A percentile compares a stretch with the other conserved stretches of the same genome.
phyloP scores from a whole-genome alignment of 2,888 invertebrate genomes.

The Micropterix aruncella region DNA sequence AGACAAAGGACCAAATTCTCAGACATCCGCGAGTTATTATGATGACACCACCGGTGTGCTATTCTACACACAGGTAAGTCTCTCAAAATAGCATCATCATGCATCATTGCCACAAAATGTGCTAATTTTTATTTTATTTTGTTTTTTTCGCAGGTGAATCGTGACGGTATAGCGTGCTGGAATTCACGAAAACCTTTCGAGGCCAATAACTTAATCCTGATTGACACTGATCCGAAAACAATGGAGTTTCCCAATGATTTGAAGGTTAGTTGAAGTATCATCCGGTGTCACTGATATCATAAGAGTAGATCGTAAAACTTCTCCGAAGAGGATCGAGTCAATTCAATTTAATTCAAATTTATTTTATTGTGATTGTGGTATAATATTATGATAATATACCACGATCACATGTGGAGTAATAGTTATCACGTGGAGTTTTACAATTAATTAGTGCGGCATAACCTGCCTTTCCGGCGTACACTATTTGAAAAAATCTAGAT shows the following conservation, averaged over 20 bases:
- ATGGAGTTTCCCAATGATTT: slow-evolving; percentile 69
- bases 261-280: slow-evolving; percentile 28
- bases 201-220: slow-evolving; percentile 48
- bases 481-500: too few relatives aligned
- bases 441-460: too few relatives aligned
- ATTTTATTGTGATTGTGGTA: too few relatives aligned
- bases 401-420: too few relatives aligned
- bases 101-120: background rate
- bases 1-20: slow-evolving; percentile 53
- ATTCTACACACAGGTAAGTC: slow-evolving; percentile 56
- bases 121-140: background rate
- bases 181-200: slow-evolving; percentile 52
- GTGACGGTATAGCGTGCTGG: slow-evolving; percentile 72
- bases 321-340: too few relatives aligned
- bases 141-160: slow-evolving; percentile 38
- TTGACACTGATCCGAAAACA: slow-evolving; percentile 51
- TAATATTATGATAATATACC: too few relatives aligned
- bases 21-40: slow-evolving; percentile 59
- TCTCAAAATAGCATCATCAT: background rate
- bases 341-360: too few relatives aligned
- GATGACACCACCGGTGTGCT: slow-evolving; percentile 54
- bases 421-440: too few relatives aligned
- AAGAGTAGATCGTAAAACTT: too few relatives aligned
- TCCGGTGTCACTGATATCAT: too few relatives aligned
- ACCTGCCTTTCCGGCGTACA: too few relatives aligned